phyloP scores from a whole-genome alignment of 23 tunicate genomes.

The Ciona savignyi region DNA sequence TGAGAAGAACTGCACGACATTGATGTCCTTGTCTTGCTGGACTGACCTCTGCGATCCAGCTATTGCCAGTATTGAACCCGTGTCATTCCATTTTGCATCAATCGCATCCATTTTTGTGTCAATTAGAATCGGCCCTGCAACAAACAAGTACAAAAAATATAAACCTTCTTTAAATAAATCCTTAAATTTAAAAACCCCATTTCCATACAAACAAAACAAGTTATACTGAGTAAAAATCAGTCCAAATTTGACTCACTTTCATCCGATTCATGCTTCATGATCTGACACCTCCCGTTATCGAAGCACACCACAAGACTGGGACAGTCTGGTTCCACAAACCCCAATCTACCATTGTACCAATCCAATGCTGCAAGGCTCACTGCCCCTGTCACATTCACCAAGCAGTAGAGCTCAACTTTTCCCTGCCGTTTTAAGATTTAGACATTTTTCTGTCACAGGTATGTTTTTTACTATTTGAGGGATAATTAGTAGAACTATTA shows the following conservation, averaged over 20 bases:
- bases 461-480: too few species aligned
- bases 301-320: slow-evolving; percentile 86
- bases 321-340: slow-evolving; percentile 76
- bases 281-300: slow-evolving; percentile 92
- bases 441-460: too few species aligned
- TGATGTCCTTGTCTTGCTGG: slow-evolving; percentile 61
- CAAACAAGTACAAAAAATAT: too few species aligned
- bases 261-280: slow-evolving; percentile 80
- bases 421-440: slow-evolving; percentile 22
- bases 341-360: slow-evolving; percentile 86
- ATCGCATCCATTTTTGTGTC: slow-evolving; percentile 68
- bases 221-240: too few species aligned
- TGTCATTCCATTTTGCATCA: slow-evolving; percentile 85
- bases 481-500: too few species aligned
- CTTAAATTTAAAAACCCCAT: too few species aligned
- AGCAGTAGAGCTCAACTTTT: slow-evolving; percentile 68
- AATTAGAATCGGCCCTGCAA: slow-evolving; percentile 57
- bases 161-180: too few species aligned
- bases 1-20: slow-evolving; percentile 81
- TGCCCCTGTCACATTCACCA: slow-evolving; percentile 91
- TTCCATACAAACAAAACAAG: too few species aligned
- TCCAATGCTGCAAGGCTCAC: slow-evolving; percentile 67
- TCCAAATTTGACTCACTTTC: slow-evolving; percentile 27
- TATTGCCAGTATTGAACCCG: slow-evolving; percentile 81
- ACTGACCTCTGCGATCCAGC: slow-evolving; percentile 77